Conservation (phyloP, 1,140 invertebrate species). For the Centruroides vittatus region DNA sequence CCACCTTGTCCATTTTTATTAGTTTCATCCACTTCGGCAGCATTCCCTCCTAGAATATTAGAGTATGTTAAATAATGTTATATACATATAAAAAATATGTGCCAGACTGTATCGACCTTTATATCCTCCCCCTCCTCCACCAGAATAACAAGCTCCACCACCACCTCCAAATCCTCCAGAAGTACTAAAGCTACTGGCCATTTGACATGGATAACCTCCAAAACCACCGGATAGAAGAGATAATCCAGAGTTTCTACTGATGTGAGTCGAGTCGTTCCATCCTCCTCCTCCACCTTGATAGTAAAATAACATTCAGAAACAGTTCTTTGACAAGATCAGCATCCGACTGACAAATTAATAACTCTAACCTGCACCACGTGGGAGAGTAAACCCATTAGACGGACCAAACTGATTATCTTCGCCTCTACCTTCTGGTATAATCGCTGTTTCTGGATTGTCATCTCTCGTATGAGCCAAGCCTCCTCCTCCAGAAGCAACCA, state of each 20-base stretch:
- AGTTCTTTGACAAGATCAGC: no score
- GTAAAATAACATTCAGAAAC: no score
- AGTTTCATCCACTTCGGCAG: background rate
- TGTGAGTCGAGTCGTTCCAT: background rate
- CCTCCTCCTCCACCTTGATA: background rate
- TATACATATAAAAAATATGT: no score
- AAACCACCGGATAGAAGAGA: background rate
- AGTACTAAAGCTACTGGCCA: constrained; percentile 30
- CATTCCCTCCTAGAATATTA: background rate
- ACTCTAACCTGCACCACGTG: no score
- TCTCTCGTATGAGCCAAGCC: background rate
- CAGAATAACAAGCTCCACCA: constrained; percentile 48
- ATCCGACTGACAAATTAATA: no score
- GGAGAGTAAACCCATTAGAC: no score
- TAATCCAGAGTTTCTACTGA: background rate
- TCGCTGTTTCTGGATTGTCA: background rate
- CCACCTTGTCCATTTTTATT: background rate
- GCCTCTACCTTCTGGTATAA: background rate
- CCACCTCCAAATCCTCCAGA: constrained; percentile 72
- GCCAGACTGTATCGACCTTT: background rate
- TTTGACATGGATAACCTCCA: background rate
- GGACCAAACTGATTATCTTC: background rate
- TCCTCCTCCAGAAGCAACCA: constrained; percentile 20
- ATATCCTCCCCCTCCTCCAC: constrained; percentile 39
- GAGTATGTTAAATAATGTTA: background rate